Conservation (phyloP, 2,888 invertebrate species). For the Coelinius sp. region DNA sequence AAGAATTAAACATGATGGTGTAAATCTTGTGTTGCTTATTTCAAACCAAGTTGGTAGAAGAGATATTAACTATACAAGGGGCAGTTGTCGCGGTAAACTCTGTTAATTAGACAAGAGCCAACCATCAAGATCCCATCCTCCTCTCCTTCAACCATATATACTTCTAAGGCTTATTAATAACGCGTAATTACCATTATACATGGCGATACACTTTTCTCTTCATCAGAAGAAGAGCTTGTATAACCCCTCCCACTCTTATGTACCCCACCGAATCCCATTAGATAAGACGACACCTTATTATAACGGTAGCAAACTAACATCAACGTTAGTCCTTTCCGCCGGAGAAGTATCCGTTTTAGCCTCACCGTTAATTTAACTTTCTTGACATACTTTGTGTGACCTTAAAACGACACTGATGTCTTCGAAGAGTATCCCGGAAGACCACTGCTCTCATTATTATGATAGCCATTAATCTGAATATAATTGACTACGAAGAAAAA, state of each 20-base stretch:
- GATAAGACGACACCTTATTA: slow-evolving; percentile 72
- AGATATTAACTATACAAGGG: slow-evolving; percentile 66
- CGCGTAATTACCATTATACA: slow-evolving; percentile 71
- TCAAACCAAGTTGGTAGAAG: slow-evolving; percentile 54
- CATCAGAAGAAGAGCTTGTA: slow-evolving; percentile 43
- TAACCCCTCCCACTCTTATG: neutral
- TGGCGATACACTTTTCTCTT: slow-evolving; percentile 70
- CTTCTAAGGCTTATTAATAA: slow-evolving; percentile 70
- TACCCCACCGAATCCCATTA: slow-evolving; percentile 64
- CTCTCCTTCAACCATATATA: slow-evolving; percentile 45
- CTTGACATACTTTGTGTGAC: slow-evolving; percentile 15
- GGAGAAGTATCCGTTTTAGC: slow-evolving; percentile 30
- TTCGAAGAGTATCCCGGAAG: neutral
- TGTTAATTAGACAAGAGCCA: slow-evolving; percentile 71
- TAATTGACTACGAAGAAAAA: neutral
- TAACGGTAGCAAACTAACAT: slow-evolving; percentile 61
- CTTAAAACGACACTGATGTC: slow-evolving; percentile 4
- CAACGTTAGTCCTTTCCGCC: slow-evolving; percentile 54
- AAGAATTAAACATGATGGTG: neutral
- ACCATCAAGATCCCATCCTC: slow-evolving; percentile 58
- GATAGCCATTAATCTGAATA: neutral
- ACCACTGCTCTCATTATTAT: slow-evolving; percentile 9
- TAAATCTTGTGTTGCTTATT: slow-evolving; percentile 68
- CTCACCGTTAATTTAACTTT: slow-evolving; percentile 34
- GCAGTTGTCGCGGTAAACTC: slow-evolving; percentile 71